Percentiles rank a stretch among this genome's conserved stretches.
Evolutionary conservation across 2,797 vertebrate species (phyloP).

Genomic region (Gobio occitaniae): DNA sequence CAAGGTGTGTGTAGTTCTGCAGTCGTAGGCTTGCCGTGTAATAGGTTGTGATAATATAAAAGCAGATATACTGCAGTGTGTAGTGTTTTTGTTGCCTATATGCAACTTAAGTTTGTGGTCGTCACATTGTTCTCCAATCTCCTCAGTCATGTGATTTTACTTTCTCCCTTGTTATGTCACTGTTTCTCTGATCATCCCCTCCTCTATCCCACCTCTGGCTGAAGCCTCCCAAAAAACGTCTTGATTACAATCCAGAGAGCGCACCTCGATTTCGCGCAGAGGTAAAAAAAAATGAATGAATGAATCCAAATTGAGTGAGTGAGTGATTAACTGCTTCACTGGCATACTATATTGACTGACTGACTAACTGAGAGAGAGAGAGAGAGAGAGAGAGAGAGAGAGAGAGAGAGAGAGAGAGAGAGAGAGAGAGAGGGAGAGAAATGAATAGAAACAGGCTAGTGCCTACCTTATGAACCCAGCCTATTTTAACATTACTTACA

Average conservation of each 20-base stretch:
- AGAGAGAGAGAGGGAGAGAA: not conserved
- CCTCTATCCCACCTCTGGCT: conserved; percentile 62
- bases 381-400: not conserved
- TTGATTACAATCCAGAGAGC: conserved; percentile 88
- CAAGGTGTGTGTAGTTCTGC: conserved; percentile 40
- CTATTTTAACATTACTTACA: not conserved
- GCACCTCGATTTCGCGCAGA: conserved; percentile 73
- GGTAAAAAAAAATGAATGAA: conserved; percentile 14
- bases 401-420: not conserved
- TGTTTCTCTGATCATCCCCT: conserved; percentile 67
- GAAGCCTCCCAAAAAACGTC: conserved; percentile 91
- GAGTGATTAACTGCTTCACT: not conserved
- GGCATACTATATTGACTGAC: not conserved
- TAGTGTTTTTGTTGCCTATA: not conserved
- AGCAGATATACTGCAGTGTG: not conserved
- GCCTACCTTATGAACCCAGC: not conserved
- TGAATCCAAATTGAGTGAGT: not conserved
- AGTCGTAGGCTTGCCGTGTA: conserved; percentile 13
- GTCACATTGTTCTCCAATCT: conserved; percentile 12
- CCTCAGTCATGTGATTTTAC: conserved; percentile 82
- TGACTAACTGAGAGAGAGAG: not conserved
- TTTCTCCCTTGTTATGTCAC: conserved; percentile 63
- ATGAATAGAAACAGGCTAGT: not conserved
- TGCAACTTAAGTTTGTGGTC: not conserved
- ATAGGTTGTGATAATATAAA: not conserved